Conservation (phyloP, 1,140 invertebrate genomes). For the Anastrepha ludens region DNA sequence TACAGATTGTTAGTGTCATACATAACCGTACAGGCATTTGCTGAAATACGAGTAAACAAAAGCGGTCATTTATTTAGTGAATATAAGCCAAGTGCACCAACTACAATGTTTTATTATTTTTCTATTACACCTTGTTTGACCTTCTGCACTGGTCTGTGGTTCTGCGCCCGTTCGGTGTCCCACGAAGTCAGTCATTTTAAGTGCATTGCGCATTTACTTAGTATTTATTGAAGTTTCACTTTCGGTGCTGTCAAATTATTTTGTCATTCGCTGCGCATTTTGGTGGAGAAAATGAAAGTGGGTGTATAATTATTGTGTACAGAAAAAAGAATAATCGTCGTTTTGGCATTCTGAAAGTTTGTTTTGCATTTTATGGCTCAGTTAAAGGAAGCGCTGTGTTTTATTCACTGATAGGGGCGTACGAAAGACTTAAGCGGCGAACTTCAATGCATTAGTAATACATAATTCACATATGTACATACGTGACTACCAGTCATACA, state of each 20-base stretch:
- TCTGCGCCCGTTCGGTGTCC: background rate
- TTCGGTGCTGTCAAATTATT: slow-evolving; percentile 28
- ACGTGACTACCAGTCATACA: too few relatives aligned
- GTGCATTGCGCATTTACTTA: background rate
- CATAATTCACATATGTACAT: too few relatives aligned
- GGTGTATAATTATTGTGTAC: background rate
- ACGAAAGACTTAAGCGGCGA: too few relatives aligned
- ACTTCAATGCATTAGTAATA: too few relatives aligned
- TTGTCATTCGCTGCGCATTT: background rate
- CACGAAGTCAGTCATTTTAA: background rate
- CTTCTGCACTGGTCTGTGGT: background rate
- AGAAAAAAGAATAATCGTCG: background rate
- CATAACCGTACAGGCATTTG: background rate
- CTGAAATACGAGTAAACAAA: too few relatives aligned
- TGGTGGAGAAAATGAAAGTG: slow-evolving; percentile 21
- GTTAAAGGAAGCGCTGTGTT: too few relatives aligned
- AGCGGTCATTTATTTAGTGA: too few relatives aligned
- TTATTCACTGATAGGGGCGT: too few relatives aligned
- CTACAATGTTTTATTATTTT: too few relatives aligned
- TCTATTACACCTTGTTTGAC: background rate
- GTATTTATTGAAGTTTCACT: slow-evolving; percentile 18
- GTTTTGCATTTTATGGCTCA: background rate
- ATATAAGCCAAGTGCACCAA: background rate
- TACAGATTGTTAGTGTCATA: background rate
- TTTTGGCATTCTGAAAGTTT: slow-evolving; percentile 4